Conservation (phyloP, 2,888 invertebrate genomes). For the Andrena marginata region DNA sequence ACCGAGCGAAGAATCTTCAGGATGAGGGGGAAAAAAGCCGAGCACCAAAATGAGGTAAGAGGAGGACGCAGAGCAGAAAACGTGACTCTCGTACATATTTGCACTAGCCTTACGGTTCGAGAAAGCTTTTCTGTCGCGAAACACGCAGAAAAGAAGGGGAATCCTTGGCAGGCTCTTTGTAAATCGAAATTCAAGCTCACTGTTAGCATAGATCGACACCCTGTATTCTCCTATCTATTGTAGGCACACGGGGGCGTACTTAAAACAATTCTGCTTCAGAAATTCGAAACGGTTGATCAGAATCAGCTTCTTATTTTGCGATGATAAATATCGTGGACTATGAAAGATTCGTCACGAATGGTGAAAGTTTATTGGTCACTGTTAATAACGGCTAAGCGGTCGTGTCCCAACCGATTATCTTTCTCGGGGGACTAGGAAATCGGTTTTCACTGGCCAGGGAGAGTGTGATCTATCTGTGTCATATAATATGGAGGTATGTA, state of each 20-base stretch:
- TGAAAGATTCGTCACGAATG: background rate
- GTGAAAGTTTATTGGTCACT: background rate
- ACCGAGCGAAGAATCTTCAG: constrained; percentile 18
- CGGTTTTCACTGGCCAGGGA: constrained; percentile 19
- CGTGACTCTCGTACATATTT: constrained; percentile 52
- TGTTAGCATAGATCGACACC: background rate
- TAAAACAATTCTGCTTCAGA: background rate
- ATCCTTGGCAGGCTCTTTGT: constrained; percentile 4
- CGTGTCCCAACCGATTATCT: constrained; percentile 2
- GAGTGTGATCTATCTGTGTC: constrained; percentile 14
- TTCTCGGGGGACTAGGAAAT: constrained; percentile 21
- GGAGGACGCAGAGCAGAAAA: constrained; percentile 43
- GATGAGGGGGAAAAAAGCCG: background rate
- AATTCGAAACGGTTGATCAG: background rate
- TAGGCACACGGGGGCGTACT: background rate
- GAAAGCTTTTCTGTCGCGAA: constrained; percentile 22
- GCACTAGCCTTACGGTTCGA: constrained; percentile 17
- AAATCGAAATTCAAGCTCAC: constrained; percentile 1
- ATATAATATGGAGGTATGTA: constrained; percentile 23
- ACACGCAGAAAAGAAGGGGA: background rate
- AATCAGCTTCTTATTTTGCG: too few species aligned
- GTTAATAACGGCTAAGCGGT: background rate
- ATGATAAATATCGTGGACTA: background rate
- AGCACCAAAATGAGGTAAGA: constrained; percentile 24
- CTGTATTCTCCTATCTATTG: background rate